Percentiles rank a stretch among this genome's conserved stretches.
Evolutionary conservation across 2,888 invertebrate genomes (phyloP).

Genomic region (Acrobasis suavella): DNA sequence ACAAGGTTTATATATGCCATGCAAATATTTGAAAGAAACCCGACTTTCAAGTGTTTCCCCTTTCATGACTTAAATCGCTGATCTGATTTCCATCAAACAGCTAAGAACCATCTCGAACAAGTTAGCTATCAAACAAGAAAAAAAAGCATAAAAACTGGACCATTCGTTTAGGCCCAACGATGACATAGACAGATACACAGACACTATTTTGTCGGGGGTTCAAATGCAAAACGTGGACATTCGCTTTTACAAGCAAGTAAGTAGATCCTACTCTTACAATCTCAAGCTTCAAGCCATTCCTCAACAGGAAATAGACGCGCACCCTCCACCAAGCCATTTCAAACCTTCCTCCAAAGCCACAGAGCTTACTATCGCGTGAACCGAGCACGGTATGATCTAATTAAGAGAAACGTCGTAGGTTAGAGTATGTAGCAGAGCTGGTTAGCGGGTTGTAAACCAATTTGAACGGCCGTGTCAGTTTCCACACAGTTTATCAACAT

Average conservation of each 20-base stretch:
- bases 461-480: neutral
- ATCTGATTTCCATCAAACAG: too few species aligned
- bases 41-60: too few species aligned
- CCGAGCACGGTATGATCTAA: neutral
- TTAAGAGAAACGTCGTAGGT: slow-evolving; percentile 7
- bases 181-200: too few species aligned
- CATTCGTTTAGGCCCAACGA: too few species aligned
- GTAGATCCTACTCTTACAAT: neutral
- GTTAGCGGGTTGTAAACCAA: slow-evolving; percentile 15
- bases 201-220: too few species aligned
- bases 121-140: too few species aligned
- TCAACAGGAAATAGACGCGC: neutral
- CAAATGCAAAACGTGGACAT: neutral
- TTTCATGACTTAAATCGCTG: too few species aligned
- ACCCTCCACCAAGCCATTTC: neutral
- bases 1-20: too few species aligned
- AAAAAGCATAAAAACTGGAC: too few species aligned
- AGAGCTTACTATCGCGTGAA: neutral
- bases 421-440: slow-evolving; percentile 5
- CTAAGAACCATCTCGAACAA: too few species aligned
- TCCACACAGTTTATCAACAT: neutral
- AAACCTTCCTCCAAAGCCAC: neutral
- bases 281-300: slow-evolving; percentile 1
- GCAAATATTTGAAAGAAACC: too few species aligned
- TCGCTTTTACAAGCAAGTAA: neutral